A percentile compares a stretch with the other conserved stretches of the same genome.
Evolutionary conservation across 2,888 invertebrate genomes (phyloP).

Genomic region (Conops quadrifasciatus): DNA sequence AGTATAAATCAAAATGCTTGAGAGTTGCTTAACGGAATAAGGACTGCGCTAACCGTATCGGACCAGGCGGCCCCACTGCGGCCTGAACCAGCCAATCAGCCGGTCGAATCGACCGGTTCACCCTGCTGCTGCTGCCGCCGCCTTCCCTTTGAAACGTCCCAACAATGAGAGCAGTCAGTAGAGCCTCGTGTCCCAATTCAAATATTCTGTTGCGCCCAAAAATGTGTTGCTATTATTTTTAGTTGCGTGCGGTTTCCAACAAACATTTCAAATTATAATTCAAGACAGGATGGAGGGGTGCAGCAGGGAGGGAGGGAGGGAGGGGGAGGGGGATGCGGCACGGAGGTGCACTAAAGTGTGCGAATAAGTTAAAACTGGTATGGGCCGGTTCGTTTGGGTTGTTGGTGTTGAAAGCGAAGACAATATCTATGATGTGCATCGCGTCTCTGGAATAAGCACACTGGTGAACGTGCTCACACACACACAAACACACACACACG

Average conservation of each 20-base stretch:
- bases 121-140: not conserved
- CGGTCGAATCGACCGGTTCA: too few species aligned
- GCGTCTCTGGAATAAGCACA: conserved; percentile 31
- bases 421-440: conserved; percentile 37
- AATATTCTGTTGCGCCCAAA: not conserved
- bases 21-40: conserved; percentile 28
- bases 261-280: conserved; percentile 37
- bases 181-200: conserved; percentile 1
- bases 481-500: conserved; percentile 22
- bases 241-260: conserved; percentile 31
- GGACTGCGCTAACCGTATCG: not conserved
- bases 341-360: not conserved
- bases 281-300: conserved; percentile 33
- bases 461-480: not conserved
- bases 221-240: conserved; percentile 31
- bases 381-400: not conserved
- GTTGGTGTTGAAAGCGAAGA: conserved; percentile 40
- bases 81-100: too few species aligned
- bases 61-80: not conserved
- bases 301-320: conserved; percentile 16
- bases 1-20: conserved; percentile 27
- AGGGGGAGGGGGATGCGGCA: not conserved
- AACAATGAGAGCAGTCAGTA: not conserved
- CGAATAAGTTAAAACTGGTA: conserved; percentile 30
- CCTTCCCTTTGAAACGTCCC: too few species aligned